phyloP scores from a whole-genome alignment of 2,113 vertebrate species.

The Xyrauchen texanus region DNA sequence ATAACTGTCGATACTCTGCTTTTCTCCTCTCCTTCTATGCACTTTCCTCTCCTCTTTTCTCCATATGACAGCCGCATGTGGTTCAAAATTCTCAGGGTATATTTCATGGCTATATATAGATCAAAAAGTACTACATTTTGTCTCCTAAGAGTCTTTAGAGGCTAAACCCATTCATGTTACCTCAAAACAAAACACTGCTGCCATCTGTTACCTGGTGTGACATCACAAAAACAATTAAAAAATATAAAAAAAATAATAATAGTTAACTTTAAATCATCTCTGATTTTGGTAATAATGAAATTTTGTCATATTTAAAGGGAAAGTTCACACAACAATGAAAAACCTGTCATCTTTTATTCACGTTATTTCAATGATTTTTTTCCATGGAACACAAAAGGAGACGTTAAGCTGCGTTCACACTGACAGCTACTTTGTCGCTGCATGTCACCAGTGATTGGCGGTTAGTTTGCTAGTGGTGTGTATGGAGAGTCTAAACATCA shows the following conservation, averaged over 20 bases:
- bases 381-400: too few relatives aligned
- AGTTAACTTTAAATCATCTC: neutral
- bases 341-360: too few relatives aligned
- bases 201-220: constrained; percentile 25
- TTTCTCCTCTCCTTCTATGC: neutral
- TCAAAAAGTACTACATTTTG: neutral
- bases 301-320: too few relatives aligned
- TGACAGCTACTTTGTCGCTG: too few relatives aligned
- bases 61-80: neutral
- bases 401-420: too few relatives aligned
- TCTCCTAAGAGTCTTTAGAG: neutral
- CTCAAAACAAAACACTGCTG: neutral
- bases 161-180: constrained; percentile 20
- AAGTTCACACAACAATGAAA: too few relatives aligned
- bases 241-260: neutral
- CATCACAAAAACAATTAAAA: neutral
- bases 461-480: too few relatives aligned
- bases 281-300: too few relatives aligned
- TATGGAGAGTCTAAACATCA: too few relatives aligned
- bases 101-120: constrained; percentile 20
- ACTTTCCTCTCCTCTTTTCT: neutral
- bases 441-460: too few relatives aligned
- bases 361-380: too few relatives aligned
- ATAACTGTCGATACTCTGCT: neutral
- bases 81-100: neutral